These are phyloP conservation scores for Brachionus angularis DNA, from an alignment of 1,140 invertebrate species.

Conservation along the genomic window DNA sequence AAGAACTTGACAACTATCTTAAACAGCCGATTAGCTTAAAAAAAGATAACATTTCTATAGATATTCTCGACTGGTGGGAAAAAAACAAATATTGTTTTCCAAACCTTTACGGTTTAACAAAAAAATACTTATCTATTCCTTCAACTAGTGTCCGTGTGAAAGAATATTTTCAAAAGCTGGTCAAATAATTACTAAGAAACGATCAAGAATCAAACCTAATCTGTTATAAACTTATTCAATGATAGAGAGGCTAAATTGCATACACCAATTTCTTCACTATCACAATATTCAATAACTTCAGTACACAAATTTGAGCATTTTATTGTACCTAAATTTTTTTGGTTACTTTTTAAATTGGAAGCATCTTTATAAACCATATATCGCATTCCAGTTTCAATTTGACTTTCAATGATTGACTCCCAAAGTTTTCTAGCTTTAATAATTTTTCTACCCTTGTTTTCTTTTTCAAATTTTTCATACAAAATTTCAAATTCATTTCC, in stretches of 20 bases:
- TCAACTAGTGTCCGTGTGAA: too few relatives aligned
- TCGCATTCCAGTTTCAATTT: constrained; percentile 97
- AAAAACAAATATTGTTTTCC: too few relatives aligned
- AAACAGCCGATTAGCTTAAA: too few relatives aligned
- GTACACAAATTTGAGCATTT: constrained; percentile 97
- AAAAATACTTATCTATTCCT: too few relatives aligned
- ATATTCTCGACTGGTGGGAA: too few relatives aligned
- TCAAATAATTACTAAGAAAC: too few relatives aligned
- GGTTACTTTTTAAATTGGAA: constrained; percentile 94
- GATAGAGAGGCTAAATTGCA: constrained; percentile 97
- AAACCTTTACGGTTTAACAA: too few relatives aligned
- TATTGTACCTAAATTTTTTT: constrained; percentile 96
- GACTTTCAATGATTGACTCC: constrained; percentile 87
- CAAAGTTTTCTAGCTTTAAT: constrained; percentile 83
- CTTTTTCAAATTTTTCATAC: constrained; percentile 80
- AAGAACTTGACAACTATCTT: too few relatives aligned
- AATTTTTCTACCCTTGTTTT: constrained; percentile 70
- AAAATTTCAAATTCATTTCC: constrained; percentile 90
- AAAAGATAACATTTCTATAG: too few relatives aligned
- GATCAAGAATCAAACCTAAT: too few relatives aligned
- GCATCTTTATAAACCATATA: constrained; percentile 97
- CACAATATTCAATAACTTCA: constrained; percentile 87
- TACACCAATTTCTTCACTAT: constrained; percentile 86
- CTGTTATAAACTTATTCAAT: constrained; percentile 84
- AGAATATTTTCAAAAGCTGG: too few relatives aligned